Evolutionary conservation across 1,140 invertebrate genomes (phyloP), one percentile per base, ranked within the genome.

Genomic region (Augochlora pura): DNA sequence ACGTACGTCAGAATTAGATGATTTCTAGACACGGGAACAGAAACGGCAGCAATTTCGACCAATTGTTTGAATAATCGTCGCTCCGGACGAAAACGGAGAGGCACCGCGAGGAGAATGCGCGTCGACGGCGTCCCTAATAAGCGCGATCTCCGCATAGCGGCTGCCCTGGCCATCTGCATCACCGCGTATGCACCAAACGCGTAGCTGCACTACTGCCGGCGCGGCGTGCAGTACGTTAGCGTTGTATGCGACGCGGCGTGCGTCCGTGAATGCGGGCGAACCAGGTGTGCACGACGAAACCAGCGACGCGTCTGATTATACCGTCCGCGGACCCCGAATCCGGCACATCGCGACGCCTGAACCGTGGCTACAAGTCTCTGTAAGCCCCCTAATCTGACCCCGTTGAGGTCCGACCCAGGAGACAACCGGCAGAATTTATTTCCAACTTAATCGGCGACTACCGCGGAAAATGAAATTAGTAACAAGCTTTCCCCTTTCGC

Each of bases 131-230:
- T 66, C 62, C 46, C 64, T 75, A 75, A 75, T 75, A 75, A 66
- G 25, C 69, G 23, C 69, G 69, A 73, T 73, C 62, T 78, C 62
- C 70, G 49, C 77, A 78, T 78, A 78, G 60, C 77, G 39, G 62
- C n/a, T 71, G 59, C 23, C 57, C 42, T 32, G 68, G 32, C 59
- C 27, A 52, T 73, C 69, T 59, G 69, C 77, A 49, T 78, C 68
- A 54, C 46, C 60, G 69, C 69, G 69, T 73, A 65, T 71, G 68
- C 68, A 75, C 72, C 62, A 66, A 66, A 42, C 72, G 72, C 23
- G 65, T 66, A 66, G 59, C 72, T 75, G 72, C 18, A 75, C 63
- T 39, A 54, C 62, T 74, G 71, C 27, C 39, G 39, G 39, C 57
- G 16, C 39, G 39, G 39, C 38, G 38, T 46, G 42, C 10, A 46